These are phyloP conservation scores for Sanderia malayensis DNA, from an alignment of 30 jellyfish, hydroid and myxozoan genomes.

Conservation along the genomic window DNA sequence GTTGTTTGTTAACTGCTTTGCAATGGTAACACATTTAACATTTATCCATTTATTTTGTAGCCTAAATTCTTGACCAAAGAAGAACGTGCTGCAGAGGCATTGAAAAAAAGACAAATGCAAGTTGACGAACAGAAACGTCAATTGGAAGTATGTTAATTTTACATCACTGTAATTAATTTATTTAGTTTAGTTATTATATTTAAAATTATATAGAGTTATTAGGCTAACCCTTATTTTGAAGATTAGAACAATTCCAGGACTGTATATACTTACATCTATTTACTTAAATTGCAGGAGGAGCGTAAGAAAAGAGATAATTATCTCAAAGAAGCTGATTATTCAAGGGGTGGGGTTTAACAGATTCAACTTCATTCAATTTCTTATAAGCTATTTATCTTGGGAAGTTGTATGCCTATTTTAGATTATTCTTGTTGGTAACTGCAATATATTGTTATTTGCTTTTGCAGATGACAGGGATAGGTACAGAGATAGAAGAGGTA, in stretches of 20 bases:
- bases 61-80: slow-evolving; percentile 95
- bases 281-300: slow-evolving; percentile 77
- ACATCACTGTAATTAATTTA: too few species aligned
- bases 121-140: slow-evolving; percentile 74
- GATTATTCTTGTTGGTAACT: too few species aligned
- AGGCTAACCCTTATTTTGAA: too few species aligned
- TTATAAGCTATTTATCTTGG: too few species aligned
- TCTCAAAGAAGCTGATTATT: slow-evolving; percentile 65
- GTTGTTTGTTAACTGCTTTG: background rate
- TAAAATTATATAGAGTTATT: too few species aligned
- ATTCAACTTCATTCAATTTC: background rate
- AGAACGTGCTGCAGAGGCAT: slow-evolving; percentile 96
- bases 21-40: background rate
- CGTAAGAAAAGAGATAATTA: slow-evolving; percentile 62
- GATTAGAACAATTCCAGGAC: too few species aligned
- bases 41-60: slow-evolving; percentile 26
- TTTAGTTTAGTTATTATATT: too few species aligned
- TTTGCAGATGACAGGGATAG: slow-evolving; percentile 28
- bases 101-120: slow-evolving; percentile 75
- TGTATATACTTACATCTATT: too few species aligned
- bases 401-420: too few species aligned
- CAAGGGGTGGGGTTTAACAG: slow-evolving; percentile 56
- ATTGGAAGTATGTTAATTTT: too few species aligned
- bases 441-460: too few species aligned
- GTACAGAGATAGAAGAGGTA: slow-evolving; percentile 35